Base-by-base conservation (phyloP, 2,888 invertebrate species). In the Theretra japonica region DNA sequence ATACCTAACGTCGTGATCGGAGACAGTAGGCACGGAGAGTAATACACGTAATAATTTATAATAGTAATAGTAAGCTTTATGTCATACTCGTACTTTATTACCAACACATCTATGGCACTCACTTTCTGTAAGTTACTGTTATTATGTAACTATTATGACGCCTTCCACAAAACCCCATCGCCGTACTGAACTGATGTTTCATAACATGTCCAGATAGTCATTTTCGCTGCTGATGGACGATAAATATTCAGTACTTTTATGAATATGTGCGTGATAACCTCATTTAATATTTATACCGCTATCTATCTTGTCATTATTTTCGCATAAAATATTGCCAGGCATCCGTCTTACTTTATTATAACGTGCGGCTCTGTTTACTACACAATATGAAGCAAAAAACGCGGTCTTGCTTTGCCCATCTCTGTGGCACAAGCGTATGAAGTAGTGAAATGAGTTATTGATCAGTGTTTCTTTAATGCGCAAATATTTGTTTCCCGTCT, bases 281-380 rank as follows among this genome's bases (percentile, higher is more conserved):
- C 6, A 41, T 65, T 65, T 48, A 65, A 65, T 65, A 65, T 65
- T 65, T 48, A 65, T 48, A 41, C 23, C 65, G 48, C 48, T 48
- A 65, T 65, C 21, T 65, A 48, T 65, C 62, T 33, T 65, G 65
- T 65, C 48, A 41, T 48, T 65, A 65, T 65, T 65, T 65, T 23
- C 48, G 5, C 65, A 65, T 65, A 65, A 41, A 65, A 48, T 48
- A 21, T 23, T 65, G 41, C 65, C 17, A 65, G 23, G 15, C 6
- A 48, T 23, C 41, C 6, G 65, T 65, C 15, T 41, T 65, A 23
- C 15, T 65, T 48, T 41, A 7, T 65, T 23, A 48, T 65, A 65
- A 15, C 23, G 21, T 48, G 15, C 23, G 65, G 21, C 41, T 65
- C 48, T 41, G 17, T 23, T 41, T 17, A 17, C 21, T n/a, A 11